These are phyloP conservation scores for Uria lomvia DNA, from an alignment of 2,113 vertebrate genomes.

Conservation along the genomic window DNA sequence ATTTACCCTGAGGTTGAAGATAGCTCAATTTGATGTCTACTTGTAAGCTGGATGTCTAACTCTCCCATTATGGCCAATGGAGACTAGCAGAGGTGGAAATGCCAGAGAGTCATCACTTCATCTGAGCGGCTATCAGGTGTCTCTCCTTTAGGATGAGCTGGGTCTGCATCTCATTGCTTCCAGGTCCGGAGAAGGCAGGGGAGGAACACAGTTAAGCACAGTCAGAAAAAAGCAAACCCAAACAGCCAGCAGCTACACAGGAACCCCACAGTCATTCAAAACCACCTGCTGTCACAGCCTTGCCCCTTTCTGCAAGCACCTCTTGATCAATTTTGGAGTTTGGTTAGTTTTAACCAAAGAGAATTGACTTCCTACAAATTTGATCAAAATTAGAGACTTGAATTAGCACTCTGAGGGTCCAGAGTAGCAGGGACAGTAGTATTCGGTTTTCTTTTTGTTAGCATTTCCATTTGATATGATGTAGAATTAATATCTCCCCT, in stretches of 20 bases:
- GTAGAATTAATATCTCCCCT: neutral
- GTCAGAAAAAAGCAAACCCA: rapidly evolving
- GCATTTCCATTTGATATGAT: neutral
- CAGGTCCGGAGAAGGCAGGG: neutral
- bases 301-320: neutral
- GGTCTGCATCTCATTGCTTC: neutral
- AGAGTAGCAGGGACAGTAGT: neutral
- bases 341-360: neutral
- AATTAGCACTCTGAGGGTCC: neutral
- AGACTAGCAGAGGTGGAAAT: neutral
- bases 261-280: neutral
- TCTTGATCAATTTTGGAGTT: neutral
- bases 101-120: neutral
- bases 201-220: neutral
- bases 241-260: neutral
- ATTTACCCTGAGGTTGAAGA: neutral
- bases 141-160: neutral
- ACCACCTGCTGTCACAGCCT: neutral
- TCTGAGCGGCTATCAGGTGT: rapidly evolving
- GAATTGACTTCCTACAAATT: neutral
- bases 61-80: neutral
- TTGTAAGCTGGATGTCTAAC: neutral
- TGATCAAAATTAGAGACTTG: neutral
- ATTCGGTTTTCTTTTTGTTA: neutral
- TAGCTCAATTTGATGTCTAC: neutral